Evolutionary conservation across 2,113 vertebrate genomes (phyloP).

Genomic region (Chrysochloris asiatica): DNA sequence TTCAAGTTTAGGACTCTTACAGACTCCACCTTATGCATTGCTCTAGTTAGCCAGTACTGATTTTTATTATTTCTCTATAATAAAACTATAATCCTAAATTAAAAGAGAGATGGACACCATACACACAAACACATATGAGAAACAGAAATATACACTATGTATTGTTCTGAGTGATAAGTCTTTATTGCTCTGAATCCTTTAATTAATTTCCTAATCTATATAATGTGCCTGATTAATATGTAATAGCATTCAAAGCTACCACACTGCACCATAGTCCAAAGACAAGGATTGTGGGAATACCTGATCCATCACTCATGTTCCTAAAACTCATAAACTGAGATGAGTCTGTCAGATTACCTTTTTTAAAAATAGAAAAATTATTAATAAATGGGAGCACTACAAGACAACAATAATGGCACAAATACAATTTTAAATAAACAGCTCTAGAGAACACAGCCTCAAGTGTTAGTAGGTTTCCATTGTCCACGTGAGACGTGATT

Average conservation of each 20-base stretch:
- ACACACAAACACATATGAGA: not conserved
- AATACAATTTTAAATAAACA: no score
- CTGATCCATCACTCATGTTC: not conserved
- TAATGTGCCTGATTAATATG: not conserved
- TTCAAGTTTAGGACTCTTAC: not conserved
- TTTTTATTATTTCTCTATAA: not conserved
- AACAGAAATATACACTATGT: not conserved
- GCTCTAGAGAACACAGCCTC: not conserved
- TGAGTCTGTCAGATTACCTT: not conserved
- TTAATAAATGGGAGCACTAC: not conserved
- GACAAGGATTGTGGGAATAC: not conserved
- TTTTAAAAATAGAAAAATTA: not conserved
- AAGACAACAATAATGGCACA: not conserved
- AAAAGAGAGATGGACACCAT: not conserved
- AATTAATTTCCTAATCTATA: not conserved
- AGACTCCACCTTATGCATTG: no score
- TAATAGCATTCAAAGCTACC: not conserved
- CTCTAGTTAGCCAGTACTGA: not conserved
- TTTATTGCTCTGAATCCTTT: not conserved
- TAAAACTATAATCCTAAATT: not conserved
- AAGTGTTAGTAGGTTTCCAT: not conserved
- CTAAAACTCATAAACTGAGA: not conserved
- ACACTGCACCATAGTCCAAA: not conserved
- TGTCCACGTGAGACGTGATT: not conserved
- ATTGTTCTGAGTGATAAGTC: not conserved